phyloP scores from a whole-genome alignment of 2,888 invertebrate genomes.

The Melanophora roralis region DNA sequence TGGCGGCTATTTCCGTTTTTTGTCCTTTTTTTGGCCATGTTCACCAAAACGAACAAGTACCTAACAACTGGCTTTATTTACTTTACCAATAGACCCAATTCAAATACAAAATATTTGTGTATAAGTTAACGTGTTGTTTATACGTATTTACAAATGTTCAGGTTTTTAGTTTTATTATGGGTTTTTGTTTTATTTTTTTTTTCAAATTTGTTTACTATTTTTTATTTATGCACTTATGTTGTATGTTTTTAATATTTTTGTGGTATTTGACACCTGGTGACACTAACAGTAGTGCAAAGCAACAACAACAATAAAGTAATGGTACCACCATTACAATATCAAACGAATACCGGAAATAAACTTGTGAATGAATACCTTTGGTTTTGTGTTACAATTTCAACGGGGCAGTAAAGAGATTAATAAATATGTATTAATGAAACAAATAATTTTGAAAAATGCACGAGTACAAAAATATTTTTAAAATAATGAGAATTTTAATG shows the following conservation, averaged over 20 bases:
- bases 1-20: slow-evolving; percentile 75
- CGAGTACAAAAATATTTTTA: no score
- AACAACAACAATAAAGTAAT: slow-evolving; percentile 59
- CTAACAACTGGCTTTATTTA: background rate
- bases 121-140: no score
- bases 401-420: background rate
- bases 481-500: no score
- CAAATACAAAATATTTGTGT: slow-evolving; percentile 10
- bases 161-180: slow-evolving; percentile 27
- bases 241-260: slow-evolving; percentile 36
- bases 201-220: slow-evolving; percentile 44
- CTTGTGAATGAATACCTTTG: slow-evolving; percentile 63
- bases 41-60: slow-evolving; percentile 20
- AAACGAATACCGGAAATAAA: slow-evolving; percentile 66
- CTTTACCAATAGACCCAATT: slow-evolving; percentile 20
- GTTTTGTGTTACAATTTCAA: slow-evolving; percentile 49
- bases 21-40: slow-evolving; percentile 65
- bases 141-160: background rate
- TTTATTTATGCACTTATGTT: slow-evolving; percentile 11
- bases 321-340: slow-evolving; percentile 58
- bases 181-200: slow-evolving; percentile 45
- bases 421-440: no score
- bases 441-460: no score
- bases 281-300: slow-evolving; percentile 26
- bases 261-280: slow-evolving; percentile 64